Evolutionary conservation across 2,888 invertebrate species (phyloP).

Genomic region (Siphonodentalium dalli): DNA sequence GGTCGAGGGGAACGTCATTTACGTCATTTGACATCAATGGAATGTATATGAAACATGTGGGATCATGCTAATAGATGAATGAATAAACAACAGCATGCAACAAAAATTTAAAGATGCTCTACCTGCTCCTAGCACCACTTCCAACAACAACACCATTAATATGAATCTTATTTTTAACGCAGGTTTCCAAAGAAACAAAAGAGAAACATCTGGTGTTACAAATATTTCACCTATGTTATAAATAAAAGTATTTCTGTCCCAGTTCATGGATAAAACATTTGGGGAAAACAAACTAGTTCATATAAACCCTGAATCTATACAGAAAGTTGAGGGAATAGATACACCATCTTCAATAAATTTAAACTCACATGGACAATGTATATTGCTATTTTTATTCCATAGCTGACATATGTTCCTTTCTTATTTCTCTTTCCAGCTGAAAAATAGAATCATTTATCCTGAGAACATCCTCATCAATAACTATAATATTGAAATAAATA

Average conservation of each 20-base stretch:
- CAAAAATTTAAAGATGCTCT: no score
- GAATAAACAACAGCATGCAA: no score
- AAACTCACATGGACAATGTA: slow-evolving; percentile 45
- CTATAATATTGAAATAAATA: neutral
- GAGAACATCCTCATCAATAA: neutral
- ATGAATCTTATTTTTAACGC: no score
- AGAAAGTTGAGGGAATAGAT: neutral
- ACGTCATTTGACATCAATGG: no score
- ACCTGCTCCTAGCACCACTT: no score
- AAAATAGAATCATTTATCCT: slow-evolving; percentile 8
- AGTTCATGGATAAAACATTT: neutral
- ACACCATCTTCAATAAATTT: neutral
- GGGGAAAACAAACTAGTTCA: neutral
- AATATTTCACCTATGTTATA: no score
- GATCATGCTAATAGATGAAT: no score
- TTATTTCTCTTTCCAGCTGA: slow-evolving; percentile 41
- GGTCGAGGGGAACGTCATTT: no score
- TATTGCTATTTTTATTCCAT: slow-evolving; percentile 40
- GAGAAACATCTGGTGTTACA: no score
- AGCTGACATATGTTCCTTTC: slow-evolving; percentile 38
- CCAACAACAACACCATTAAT: no score
- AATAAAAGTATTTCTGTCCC: neutral
- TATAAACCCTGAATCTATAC: neutral
- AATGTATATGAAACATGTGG: no score
- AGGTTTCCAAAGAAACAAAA: no score